phyloP scores from a whole-genome alignment of 2,888 invertebrate species.

The Drosophila parthenogenetica region DNA sequence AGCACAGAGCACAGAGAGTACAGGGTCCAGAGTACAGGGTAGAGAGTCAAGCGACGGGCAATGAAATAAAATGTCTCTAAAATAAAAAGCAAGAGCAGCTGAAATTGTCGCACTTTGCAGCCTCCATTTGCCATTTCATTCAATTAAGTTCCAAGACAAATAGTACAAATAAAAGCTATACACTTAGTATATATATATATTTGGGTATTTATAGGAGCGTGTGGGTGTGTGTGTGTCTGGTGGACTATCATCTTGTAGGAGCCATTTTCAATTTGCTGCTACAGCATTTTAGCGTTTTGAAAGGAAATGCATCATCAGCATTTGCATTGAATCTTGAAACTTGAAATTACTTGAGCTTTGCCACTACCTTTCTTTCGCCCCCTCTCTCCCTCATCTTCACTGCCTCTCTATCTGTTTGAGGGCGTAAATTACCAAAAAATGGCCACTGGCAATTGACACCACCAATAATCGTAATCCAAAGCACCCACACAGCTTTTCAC shows the following conservation, averaged over 20 bases:
- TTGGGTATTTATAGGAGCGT: background rate
- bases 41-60: slow-evolving; percentile 23
- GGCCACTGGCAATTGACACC: slow-evolving; percentile 79
- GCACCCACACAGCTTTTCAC: background rate
- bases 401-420: slow-evolving; percentile 17
- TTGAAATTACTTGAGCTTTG: slow-evolving; percentile 70
- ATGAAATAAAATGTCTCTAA: slow-evolving; percentile 73
- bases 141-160: slow-evolving; percentile 79
- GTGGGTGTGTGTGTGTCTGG: slow-evolving; percentile 1
- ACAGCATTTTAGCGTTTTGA: slow-evolving; percentile 68
- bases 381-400: background rate
- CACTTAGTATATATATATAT: slow-evolving; percentile 26
- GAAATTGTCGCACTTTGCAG: slow-evolving; percentile 74
- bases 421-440: slow-evolving; percentile 78
- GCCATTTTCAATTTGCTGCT: slow-evolving; percentile 76
- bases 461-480: slow-evolving; percentile 63
- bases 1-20: too few relatives aligned
- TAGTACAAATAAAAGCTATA: slow-evolving; percentile 68
- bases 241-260: slow-evolving; percentile 61
- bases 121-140: slow-evolving; percentile 76
- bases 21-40: slow-evolving; percentile 1
- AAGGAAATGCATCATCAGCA: slow-evolving; percentile 81
- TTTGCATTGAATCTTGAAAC: slow-evolving; percentile 71
- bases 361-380: background rate
- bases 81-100: slow-evolving; percentile 73